phyloP scores from a whole-genome alignment of 2,888 invertebrate species.

The Cotesia congregata region DNA sequence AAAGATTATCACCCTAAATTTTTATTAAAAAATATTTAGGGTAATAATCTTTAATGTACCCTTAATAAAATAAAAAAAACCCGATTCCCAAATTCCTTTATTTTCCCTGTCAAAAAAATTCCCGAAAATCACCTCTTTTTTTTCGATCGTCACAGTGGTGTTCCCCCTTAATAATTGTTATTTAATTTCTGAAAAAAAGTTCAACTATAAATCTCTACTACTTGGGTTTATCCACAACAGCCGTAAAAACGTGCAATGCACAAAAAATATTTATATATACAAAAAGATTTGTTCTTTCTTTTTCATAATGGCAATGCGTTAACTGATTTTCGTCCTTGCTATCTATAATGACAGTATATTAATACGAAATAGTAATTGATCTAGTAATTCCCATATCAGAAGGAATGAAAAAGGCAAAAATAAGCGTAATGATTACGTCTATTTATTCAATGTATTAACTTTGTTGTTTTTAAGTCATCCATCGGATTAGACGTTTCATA shows the following conservation, averaged over 20 bases:
- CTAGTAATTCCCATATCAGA: background rate
- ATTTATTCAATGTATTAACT: background rate
- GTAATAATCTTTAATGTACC: too few species aligned
- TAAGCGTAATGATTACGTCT: constrained; percentile 58
- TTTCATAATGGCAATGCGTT: constrained; percentile 7
- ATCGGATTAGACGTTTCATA: constrained; percentile 1
- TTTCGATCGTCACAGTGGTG: too few species aligned
- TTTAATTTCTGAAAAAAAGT: background rate
- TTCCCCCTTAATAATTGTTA: background rate
- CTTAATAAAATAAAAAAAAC: too few species aligned
- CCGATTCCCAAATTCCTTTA: too few species aligned
- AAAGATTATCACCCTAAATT: too few species aligned
- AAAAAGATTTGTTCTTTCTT: constrained; percentile 22
- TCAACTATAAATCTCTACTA: background rate
- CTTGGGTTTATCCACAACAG: background rate
- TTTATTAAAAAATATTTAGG: too few species aligned
- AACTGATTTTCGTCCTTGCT: background rate
- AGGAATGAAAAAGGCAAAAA: constrained; percentile 44
- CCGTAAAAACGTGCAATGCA: background rate
- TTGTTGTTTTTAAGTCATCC: constrained; percentile 12
- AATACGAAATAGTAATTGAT: background rate
- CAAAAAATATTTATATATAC: constrained; percentile 18
- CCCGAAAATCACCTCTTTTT: too few species aligned
- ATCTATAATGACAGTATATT: background rate
- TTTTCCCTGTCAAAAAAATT: too few species aligned